Conservation (phyloP, 2,888 invertebrate species). For the Plusia festucae region DNA sequence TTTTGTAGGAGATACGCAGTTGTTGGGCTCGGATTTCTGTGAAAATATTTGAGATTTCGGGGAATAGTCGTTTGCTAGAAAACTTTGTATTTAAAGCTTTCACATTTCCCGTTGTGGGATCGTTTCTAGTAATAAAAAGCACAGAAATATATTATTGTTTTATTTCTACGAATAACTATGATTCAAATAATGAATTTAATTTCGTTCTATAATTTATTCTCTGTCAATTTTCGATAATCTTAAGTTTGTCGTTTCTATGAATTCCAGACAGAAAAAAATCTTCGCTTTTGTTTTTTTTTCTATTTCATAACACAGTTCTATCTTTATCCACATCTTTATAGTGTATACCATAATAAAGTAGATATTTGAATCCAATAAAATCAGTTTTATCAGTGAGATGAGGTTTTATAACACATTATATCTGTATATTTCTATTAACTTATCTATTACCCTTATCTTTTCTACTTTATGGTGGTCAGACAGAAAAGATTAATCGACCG, state of each 20-base stretch:
- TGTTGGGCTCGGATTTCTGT: background rate
- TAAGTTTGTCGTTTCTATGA: no score
- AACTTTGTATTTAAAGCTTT: no score
- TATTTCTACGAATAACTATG: no score
- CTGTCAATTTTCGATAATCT: no score
- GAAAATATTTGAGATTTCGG: background rate
- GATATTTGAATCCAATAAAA: background rate
- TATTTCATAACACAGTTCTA: background rate
- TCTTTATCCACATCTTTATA: background rate
- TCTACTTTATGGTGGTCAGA: background rate
- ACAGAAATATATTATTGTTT: no score
- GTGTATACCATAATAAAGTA: background rate
- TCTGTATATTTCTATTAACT: background rate
- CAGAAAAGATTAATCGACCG: background rate
- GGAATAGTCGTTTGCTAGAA: background rate
- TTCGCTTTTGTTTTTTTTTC: no score
- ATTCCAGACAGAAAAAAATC: no score
- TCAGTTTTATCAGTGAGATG: background rate
- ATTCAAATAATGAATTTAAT: no score
- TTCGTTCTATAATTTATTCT: no score
- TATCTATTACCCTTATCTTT: background rate
- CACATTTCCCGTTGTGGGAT: no score
- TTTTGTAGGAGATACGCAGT: background rate
- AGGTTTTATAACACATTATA: constrained; percentile 1
- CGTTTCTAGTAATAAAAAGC: no score